phyloP scores from a whole-genome alignment of 2,888 invertebrate species.

The Protodeltote pygarga region DNA sequence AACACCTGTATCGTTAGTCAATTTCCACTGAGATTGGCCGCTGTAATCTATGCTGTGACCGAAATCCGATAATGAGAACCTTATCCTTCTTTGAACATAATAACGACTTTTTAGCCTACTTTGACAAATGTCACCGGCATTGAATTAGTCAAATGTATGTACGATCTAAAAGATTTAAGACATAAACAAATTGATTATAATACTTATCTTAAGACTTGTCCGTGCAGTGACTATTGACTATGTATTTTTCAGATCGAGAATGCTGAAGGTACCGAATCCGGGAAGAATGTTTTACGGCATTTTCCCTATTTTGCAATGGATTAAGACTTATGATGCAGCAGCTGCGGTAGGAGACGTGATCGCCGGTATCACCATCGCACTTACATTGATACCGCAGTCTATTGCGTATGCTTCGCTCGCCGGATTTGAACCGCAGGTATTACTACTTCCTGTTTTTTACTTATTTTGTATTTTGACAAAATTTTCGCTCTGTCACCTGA shows the following conservation, averaged over 20 bases:
- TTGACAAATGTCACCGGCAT: conserved; percentile 6
- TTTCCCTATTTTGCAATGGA: conserved; percentile 88
- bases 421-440: conserved; percentile 90
- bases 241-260: conserved; percentile 52
- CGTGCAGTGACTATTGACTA: conserved; percentile 2
- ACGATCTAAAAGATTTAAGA: background rate
- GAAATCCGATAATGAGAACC: too few relatives aligned
- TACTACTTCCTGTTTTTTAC: too few relatives aligned
- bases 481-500: conserved; percentile 32
- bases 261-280: conserved; percentile 63
- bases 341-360: conserved; percentile 89
- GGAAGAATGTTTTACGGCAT: conserved; percentile 61
- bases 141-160: conserved; percentile 4
- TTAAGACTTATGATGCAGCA: conserved; percentile 84
- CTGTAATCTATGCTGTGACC: too few relatives aligned
- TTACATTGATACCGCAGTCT: conserved; percentile 92
- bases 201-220: background rate
- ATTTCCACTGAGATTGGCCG: too few relatives aligned
- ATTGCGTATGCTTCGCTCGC: conserved; percentile 92
- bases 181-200: background rate
- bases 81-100: background rate
- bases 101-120: background rate
- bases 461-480: conserved; percentile 20
- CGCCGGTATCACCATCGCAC: conserved; percentile 92
- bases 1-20: too few relatives aligned